Evolutionary conservation across 2,113 vertebrate species (phyloP).

Genomic region (Bos taurus): DNA sequence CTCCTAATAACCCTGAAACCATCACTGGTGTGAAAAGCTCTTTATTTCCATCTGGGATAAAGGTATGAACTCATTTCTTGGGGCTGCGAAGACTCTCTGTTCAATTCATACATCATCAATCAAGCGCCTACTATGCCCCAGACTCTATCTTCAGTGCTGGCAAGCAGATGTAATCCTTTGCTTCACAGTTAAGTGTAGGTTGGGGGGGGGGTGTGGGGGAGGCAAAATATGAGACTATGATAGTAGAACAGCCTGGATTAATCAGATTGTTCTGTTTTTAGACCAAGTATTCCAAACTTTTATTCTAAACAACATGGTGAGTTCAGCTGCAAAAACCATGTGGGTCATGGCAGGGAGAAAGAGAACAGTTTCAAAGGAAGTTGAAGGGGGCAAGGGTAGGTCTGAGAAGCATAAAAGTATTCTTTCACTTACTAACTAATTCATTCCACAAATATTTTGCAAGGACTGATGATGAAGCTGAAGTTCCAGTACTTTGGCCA

Average conservation of each 20-base stretch:
- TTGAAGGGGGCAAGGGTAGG: not conserved
- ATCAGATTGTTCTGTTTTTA: not conserved
- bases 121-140: not conserved
- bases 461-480: not conserved
- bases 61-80: not conserved
- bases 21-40: not conserved
- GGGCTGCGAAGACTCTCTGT: not conserved
- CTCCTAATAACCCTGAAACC: not conserved
- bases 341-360: not conserved
- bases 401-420: not conserved
- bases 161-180: not conserved
- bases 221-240: not conserved
- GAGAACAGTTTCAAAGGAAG: not conserved
- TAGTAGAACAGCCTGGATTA: not conserved
- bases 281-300: not conserved
- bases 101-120: not conserved
- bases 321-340: not conserved
- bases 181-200: not conserved
- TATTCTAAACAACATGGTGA: not conserved
- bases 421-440: not conserved
- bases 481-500: not conserved
- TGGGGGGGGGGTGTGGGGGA: not conserved
- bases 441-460: not conserved
- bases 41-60: not conserved
- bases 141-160: not conserved